Conservation (phyloP, 1,140 invertebrate species). For the Caligus rogercresseyi region DNA sequence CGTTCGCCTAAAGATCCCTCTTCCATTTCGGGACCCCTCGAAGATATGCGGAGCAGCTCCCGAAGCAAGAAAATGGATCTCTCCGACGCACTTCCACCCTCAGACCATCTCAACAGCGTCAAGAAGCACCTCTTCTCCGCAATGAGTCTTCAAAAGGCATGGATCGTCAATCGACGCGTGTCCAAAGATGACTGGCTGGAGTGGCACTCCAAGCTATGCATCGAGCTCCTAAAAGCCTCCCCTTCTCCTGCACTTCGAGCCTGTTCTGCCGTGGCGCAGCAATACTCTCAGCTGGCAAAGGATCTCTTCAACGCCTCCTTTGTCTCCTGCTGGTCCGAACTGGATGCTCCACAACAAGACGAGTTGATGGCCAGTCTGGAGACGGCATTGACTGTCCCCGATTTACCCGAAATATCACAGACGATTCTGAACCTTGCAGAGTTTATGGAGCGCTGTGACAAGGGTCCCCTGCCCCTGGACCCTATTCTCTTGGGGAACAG, state of each 20-base stretch:
- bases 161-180: constrained; percentile 69
- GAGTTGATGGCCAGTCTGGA: constrained; percentile 73
- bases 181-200: constrained; percentile 98
- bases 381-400: constrained; percentile 73
- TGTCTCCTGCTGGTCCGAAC: constrained; percentile 94
- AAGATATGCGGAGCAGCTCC: neutral
- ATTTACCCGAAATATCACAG: constrained; percentile 90
- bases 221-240: constrained; percentile 84
- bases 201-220: constrained; percentile 76
- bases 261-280: constrained; percentile 77
- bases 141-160: constrained; percentile 63
- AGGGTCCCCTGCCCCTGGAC: constrained; percentile 76
- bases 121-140: constrained; percentile 53
- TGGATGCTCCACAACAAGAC: constrained; percentile 57
- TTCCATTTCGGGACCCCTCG: constrained; percentile 1
- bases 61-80: neutral
- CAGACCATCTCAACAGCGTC: constrained; percentile 24
- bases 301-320: constrained; percentile 98
- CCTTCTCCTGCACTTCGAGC: constrained; percentile 78
- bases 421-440: constrained; percentile 93
- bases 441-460: constrained; percentile 99
- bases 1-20: constrained; percentile 31
- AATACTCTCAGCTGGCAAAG: constrained; percentile 74
- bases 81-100: neutral
- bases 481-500: constrained; percentile 45